Conservation (phyloP, 2,888 invertebrate species). For the Eupeodes luniger region DNA sequence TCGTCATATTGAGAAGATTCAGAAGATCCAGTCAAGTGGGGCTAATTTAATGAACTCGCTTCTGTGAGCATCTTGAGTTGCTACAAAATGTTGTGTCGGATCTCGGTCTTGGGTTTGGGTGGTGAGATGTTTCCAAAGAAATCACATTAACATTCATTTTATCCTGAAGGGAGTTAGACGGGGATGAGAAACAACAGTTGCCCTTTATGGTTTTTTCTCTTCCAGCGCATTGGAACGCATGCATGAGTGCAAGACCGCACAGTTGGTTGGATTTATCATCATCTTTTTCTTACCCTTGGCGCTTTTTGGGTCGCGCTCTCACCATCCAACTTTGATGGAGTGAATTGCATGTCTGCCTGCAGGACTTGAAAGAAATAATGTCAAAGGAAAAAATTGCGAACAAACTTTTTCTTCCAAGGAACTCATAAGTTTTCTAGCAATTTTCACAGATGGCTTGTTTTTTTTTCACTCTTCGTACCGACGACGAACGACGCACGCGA, state of each 20-base stretch:
- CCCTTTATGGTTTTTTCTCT: constrained; percentile 23
- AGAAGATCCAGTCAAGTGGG: constrained; percentile 61
- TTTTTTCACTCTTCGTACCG: neutral
- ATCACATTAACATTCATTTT: constrained; percentile 73
- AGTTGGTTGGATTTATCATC: constrained; percentile 65
- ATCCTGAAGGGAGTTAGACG: constrained; percentile 10
- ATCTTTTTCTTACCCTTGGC: constrained; percentile 21
- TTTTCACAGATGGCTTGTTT: constrained; percentile 70
- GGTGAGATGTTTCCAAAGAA: constrained; percentile 52
- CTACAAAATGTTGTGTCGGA: constrained; percentile 42
- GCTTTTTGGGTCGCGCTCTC: neutral
- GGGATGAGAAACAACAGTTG: neutral
- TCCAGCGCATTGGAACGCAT: constrained; percentile 34
- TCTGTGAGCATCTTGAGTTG: constrained; percentile 9
- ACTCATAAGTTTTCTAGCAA: constrained; percentile 66
- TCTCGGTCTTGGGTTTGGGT: neutral
- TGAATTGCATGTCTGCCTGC: constrained; percentile 65
- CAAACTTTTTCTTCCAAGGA: constrained; percentile 67
- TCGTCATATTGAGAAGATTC: constrained; percentile 26
- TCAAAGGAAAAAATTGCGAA: constrained; percentile 40
- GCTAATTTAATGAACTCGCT: constrained; percentile 74
- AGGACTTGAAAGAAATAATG: constrained; percentile 49
- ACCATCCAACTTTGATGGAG: neutral
- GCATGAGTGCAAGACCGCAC: constrained; percentile 56
- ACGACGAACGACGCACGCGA: too few species aligned